Percentiles rank a stretch among this genome's conserved stretches.
These are phyloP conservation scores for Matsumurasca onukii DNA, from an alignment of 1,140 invertebrate genomes.

Conservation along the genomic window DNA sequence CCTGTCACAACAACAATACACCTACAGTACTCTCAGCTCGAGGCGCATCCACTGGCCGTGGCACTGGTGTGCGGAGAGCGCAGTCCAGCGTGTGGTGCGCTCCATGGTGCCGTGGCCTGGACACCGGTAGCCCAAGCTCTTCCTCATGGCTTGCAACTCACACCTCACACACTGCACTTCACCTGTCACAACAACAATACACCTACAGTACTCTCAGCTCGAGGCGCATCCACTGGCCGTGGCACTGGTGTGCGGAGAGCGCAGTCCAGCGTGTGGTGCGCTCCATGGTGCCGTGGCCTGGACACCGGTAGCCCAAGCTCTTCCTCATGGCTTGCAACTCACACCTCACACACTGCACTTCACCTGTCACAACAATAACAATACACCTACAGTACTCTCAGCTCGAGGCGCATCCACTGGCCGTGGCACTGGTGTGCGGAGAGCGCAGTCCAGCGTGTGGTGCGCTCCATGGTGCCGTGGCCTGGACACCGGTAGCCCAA, in stretches of 20 bases:
- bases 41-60: conserved; percentile 81
- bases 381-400: conserved; percentile 37
- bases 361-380: conserved; percentile 56
- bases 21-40: conserved; percentile 39
- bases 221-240: conserved; percentile 79
- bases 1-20: conserved; percentile 52
- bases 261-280: conserved; percentile 74
- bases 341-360: conserved; percentile 71
- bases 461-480: conserved; percentile 66
- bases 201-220: conserved; percentile 39
- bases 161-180: conserved; percentile 72
- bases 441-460: conserved; percentile 74
- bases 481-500: conserved; percentile 77
- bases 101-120: conserved; percentile 71
- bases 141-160: conserved; percentile 70
- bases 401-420: conserved; percentile 74
- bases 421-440: conserved; percentile 78
- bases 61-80: conserved; percentile 73
- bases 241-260: conserved; percentile 73
- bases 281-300: conserved; percentile 69
- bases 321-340: conserved; percentile 72
- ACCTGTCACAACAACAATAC: conserved; percentile 52
- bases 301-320: conserved; percentile 70
- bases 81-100: conserved; percentile 72
- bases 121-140: conserved; percentile 71